A percentile compares a stretch with the other conserved stretches of the same genome.
Evolutionary conservation across 2,797 vertebrate species (phyloP).

Genomic region (Mormyrus proboscirostris): DNA sequence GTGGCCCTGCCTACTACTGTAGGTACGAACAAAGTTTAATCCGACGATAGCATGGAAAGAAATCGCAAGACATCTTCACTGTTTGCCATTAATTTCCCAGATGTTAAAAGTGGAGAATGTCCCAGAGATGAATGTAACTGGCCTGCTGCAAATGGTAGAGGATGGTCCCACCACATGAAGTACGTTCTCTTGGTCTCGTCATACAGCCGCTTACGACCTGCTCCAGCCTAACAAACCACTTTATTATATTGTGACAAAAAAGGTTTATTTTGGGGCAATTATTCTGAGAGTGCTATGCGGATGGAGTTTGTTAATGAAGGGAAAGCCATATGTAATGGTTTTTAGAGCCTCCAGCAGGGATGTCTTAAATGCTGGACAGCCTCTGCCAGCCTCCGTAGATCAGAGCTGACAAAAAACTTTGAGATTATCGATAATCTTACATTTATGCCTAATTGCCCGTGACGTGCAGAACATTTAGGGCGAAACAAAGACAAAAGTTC

Average conservation of each 20-base stretch:
- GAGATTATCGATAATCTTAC: conserved; percentile 21
- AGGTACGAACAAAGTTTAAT: background rate
- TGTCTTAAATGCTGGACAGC: background rate
- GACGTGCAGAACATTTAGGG: conserved; percentile 22
- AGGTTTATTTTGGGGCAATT: conserved; percentile 2
- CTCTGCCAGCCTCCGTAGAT: conserved; percentile 7
- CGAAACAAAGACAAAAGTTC: conserved; percentile 24
- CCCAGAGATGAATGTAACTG: background rate
- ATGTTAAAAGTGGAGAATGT: background rate
- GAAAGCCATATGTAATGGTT: background rate
- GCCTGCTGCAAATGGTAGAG: background rate
- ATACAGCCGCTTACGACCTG: background rate
- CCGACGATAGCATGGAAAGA: background rate
- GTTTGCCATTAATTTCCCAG: background rate
- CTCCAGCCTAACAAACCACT: background rate
- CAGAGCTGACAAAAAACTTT: background rate
- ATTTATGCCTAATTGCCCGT: conserved; percentile 13
- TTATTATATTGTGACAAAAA: background rate
- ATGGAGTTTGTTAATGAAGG: background rate
- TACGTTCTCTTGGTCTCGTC: background rate
- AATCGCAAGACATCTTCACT: background rate
- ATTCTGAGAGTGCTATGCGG: background rate
- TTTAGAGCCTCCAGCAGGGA: background rate
- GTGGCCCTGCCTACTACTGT: background rate
- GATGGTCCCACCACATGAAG: background rate